Conservation (phyloP, 1,140 invertebrate species). For the Marisa cornuarietis region DNA sequence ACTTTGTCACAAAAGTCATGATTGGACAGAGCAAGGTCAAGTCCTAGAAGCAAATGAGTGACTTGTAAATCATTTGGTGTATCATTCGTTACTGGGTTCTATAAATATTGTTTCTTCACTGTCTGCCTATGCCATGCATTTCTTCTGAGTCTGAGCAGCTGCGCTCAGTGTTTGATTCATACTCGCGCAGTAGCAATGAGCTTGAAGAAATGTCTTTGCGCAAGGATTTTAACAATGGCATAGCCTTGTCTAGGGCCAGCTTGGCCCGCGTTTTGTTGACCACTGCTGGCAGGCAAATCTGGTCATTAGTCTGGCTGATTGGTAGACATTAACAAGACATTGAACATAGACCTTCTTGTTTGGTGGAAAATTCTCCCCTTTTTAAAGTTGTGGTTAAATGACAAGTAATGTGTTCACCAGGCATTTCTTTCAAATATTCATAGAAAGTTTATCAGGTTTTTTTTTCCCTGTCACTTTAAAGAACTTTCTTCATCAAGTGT, state of each 20-base stretch:
- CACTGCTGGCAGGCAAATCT: neutral
- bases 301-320: neutral
- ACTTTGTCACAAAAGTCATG: conserved; percentile 91
- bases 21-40: conserved; percentile 62
- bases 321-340: neutral
- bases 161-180: neutral
- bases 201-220: neutral
- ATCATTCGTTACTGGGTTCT: too few relatives aligned
- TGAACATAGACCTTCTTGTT: neutral
- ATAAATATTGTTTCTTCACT: too few relatives aligned
- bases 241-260: neutral
- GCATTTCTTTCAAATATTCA: neutral
- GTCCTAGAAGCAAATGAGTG: conserved; percentile 28
- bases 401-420: neutral
- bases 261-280: neutral
- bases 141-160: neutral
- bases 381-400: neutral
- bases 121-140: too few relatives aligned
- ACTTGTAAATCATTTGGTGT: too few relatives aligned
- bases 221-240: neutral
- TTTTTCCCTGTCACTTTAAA: neutral
- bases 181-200: neutral
- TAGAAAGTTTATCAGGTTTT: neutral
- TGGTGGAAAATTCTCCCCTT: neutral
- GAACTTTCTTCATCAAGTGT: neutral